Evolutionary conservation across 2,113 vertebrate species (phyloP).

Genomic region (Phainopepla nitens): DNA sequence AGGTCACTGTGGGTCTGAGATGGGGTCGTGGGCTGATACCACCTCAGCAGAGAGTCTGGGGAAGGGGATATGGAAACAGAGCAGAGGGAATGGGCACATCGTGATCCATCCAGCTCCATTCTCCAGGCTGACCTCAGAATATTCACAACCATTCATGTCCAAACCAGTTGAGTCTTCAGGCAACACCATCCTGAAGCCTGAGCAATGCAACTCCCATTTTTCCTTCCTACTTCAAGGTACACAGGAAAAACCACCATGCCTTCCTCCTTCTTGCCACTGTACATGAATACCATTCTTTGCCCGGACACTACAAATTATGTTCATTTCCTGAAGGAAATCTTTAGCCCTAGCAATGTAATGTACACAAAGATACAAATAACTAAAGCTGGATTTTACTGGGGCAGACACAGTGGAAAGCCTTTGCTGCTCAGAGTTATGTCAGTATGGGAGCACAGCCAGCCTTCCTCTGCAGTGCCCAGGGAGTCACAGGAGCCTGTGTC

Average conservation of each 20-base stretch:
- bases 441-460: neutral
- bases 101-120: neutral
- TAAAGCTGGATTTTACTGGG: neutral
- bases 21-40: fast-evolving
- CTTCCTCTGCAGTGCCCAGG: neutral
- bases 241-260: neutral
- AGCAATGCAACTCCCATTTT: neutral
- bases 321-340: neutral
- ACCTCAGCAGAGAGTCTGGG: neutral
- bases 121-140: neutral
- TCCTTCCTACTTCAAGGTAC: neutral
- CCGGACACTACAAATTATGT: neutral
- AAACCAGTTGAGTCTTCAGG: neutral
- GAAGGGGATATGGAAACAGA: neutral
- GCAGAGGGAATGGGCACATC: neutral
- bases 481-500: neutral
- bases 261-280: neutral
- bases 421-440: neutral
- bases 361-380: neutral
- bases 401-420: neutral
- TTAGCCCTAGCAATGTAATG: neutral
- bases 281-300: neutral
- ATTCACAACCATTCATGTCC: neutral
- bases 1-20: neutral
- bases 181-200: neutral